Percentiles rank a stretch among this genome's conserved stretches.
These are phyloP conservation scores for Dioctria rufipes DNA, from an alignment of 2,888 invertebrate genomes.

Conservation along the genomic window DNA sequence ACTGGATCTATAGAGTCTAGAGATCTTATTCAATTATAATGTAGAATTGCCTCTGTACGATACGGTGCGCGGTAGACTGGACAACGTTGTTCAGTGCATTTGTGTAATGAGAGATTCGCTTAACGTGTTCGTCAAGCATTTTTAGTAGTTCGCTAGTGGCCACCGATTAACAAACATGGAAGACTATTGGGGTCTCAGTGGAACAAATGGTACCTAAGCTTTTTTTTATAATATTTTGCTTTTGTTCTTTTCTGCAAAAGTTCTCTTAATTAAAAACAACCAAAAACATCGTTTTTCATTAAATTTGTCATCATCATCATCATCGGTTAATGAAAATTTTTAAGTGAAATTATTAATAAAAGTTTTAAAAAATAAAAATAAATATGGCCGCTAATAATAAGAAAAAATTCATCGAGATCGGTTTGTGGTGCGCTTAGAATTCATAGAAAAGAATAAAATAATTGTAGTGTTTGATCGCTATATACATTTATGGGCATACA, in stretches of 20 bases:
- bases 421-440: conserved; percentile 22
- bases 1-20: conserved; percentile 48
- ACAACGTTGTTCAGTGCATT: conserved; percentile 50
- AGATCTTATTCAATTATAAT: conserved; percentile 40
- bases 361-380: neutral
- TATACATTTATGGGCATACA: too few relatives aligned
- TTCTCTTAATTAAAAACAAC: too few relatives aligned
- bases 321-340: neutral
- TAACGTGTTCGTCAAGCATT: conserved; percentile 55
- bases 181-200: conserved; percentile 71
- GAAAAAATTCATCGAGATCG: conserved; percentile 14
- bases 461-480: too few relatives aligned
- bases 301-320: neutral
- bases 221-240: conserved; percentile 43
- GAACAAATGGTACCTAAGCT: conserved; percentile 68
- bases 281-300: neutral
- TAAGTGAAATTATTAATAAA: neutral
- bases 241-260: conserved; percentile 18
- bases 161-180: conserved; percentile 65
- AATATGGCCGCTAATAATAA: conserved; percentile 19
- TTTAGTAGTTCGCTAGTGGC: conserved; percentile 61
- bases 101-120: conserved; percentile 56
- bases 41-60: conserved; percentile 17
- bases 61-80: conserved; percentile 18
- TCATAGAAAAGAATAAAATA: too few relatives aligned